A percentile compares a stretch with the other conserved stretches of the same genome.
Conservation (phyloP, 1,140 invertebrate species). For the Kradibia gibbosae region DNA sequence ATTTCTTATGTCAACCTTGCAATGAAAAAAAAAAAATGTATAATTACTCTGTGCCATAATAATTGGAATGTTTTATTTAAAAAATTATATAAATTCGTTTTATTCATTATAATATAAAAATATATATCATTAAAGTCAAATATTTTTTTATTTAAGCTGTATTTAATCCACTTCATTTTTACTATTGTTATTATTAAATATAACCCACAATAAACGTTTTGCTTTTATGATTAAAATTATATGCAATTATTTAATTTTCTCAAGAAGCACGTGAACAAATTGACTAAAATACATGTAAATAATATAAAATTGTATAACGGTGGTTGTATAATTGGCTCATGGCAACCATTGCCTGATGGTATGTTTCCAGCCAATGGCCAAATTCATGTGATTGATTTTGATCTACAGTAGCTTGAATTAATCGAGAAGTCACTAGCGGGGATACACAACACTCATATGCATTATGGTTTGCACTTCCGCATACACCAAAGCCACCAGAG, state of each 20-base stretch:
- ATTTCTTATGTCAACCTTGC: conserved; percentile 20
- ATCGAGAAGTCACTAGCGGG: too few relatives aligned
- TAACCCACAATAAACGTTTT: conserved; percentile 5
- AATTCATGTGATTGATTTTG: too few relatives aligned
- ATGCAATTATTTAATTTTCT: conserved; percentile 41
- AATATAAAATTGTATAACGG: conserved; percentile 36
- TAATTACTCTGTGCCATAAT: conserved; percentile 47
- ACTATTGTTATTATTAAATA: neutral
- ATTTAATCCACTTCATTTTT: neutral
- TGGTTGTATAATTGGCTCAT: too few relatives aligned
- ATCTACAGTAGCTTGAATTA: too few relatives aligned
- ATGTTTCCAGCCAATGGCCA: too few relatives aligned
- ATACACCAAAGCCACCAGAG: too few relatives aligned
- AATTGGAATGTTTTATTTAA: conserved; percentile 30
- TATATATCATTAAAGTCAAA: neutral
- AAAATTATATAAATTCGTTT: conserved; percentile 14
- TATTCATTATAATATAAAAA: neutral
- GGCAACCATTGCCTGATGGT: too few relatives aligned
- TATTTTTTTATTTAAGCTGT: conserved; percentile 1
- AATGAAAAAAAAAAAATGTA: neutral
- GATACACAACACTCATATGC: too few relatives aligned
- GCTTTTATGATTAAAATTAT: conserved; percentile 25
- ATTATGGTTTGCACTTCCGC: too few relatives aligned
- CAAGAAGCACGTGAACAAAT: conserved; percentile 42
- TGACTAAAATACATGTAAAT: conserved; percentile 45